Base-by-base conservation (phyloP, 2,888 invertebrate species). In the Drosophila niveifrons region DNA sequence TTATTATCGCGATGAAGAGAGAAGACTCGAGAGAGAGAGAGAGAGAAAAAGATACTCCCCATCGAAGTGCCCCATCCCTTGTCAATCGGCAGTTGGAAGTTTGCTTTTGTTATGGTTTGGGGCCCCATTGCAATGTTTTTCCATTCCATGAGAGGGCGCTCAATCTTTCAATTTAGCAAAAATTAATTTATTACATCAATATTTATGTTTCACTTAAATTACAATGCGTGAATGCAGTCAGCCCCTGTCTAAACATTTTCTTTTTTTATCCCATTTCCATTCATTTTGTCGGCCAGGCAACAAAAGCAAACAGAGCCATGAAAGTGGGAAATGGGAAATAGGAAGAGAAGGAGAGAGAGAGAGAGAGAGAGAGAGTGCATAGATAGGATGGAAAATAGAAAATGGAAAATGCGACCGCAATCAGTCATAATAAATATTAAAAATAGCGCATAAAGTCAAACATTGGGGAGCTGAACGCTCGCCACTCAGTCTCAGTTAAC, bases 161-260 rank as follows among this genome's bases (percentile, higher is more conserved):
- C 69, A 66, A 70, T 66, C 74, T 75, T 78, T 82, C 78, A 75
- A 78, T 86, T 86, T 75, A 71, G 68, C 66, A 82, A 77, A 88
- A 90, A 88, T 88, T 84, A 87, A 89, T 85, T 90, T 85, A 88
- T 83, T 88, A 82, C 76, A 88, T 90, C 90, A 89, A 89, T 89
- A 89, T 89, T 89, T 89, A 89, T 88, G 80, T 89, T 88, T 88
- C 89, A 90, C 89, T 89, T 89, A 89, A 89, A 89, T 89, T 90
- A 76, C 72, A 79, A 85, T 90, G 89, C 89, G 86, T 86, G 89
- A 89, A 90, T 89, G 90, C 88, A 88, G 88, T 55, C 89, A 78
- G 75, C 62, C 74, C 72, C 71, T 70, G 70, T 73, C 72, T 70
- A 80, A 85, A 82, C 86, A 88, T 76, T 74, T 88, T 88, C 70